Conservation (phyloP, 2,888 invertebrate species). For the Lagria hirta region DNA sequence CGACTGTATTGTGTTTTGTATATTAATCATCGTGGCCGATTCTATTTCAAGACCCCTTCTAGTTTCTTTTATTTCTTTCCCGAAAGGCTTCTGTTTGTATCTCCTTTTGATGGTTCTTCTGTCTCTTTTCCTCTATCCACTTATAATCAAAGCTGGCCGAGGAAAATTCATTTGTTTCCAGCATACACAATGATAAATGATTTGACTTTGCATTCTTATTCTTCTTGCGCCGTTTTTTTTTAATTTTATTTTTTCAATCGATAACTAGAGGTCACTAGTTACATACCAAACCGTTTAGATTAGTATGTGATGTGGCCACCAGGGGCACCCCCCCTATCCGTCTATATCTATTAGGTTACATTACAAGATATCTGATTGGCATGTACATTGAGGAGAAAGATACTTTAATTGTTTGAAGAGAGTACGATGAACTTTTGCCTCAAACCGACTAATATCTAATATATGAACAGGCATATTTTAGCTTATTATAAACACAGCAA, state of each 20-base stretch:
- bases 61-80: constrained; percentile 25
- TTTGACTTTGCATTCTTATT: constrained; percentile 43
- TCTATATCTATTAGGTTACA: constrained; percentile 22
- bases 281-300: no score
- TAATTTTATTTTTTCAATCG: constrained; percentile 38
- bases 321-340: constrained; percentile 1
- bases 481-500: constrained; percentile 25
- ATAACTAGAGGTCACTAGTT: constrained; percentile 19
- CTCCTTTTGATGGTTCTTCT: constrained; percentile 22
- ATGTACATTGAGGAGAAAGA: constrained; percentile 23
- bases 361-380: constrained; percentile 26
- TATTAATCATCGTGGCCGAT: constrained; percentile 45
- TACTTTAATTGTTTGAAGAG: constrained; percentile 24
- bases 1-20: constrained; percentile 41
- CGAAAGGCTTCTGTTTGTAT: constrained; percentile 25
- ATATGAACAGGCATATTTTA: constrained; percentile 28
- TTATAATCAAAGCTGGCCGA: constrained; percentile 48
- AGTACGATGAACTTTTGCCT: constrained; percentile 18
- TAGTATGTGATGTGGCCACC: no score
- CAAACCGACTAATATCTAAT: constrained; percentile 20
- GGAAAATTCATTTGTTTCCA: constrained; percentile 53
- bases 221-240: constrained; percentile 30
- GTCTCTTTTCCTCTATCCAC: constrained; percentile 45
- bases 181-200: constrained; percentile 50
- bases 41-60: constrained; percentile 23